Conservation (phyloP, 2,797 vertebrate genomes). For the Pachyuromys duprasi region DNA sequence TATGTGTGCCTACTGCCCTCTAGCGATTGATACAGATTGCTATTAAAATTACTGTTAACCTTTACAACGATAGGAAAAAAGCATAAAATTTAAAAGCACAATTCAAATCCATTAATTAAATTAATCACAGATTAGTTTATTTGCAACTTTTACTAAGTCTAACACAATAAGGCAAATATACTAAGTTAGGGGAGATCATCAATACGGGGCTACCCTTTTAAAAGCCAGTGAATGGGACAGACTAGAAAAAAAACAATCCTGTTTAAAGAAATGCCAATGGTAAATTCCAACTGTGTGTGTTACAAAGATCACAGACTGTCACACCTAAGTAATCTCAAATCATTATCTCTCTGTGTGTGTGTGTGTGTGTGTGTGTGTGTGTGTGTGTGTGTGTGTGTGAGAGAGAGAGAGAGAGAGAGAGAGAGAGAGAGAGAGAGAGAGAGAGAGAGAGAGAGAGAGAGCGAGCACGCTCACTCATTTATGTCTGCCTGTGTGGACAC, state of each 20-base stretch:
- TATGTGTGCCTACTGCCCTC: constrained; percentile 80
- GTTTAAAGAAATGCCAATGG: not conserved
- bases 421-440: too few relatives aligned
- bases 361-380: not conserved
- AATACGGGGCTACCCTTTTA: not conserved
- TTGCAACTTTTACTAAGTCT: not conserved
- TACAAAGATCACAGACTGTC: not conserved
- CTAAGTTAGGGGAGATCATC: not conserved
- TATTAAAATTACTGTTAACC: not conserved
- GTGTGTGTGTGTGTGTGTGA: too few relatives aligned
- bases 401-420: rapidly evolving
- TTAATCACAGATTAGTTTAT: not conserved
- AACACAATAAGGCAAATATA: not conserved
- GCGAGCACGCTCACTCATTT: too few relatives aligned
- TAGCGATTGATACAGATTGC: constrained; percentile 72
- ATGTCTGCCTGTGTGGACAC: not conserved
- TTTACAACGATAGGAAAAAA: constrained; percentile 19
- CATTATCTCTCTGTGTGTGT: not conserved
- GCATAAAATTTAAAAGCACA: not conserved
- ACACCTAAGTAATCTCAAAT: not conserved
- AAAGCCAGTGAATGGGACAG: not conserved
- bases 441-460: too few relatives aligned
- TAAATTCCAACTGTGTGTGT: not conserved
- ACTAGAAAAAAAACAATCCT: not conserved
- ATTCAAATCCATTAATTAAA: constrained; percentile 24